A percentile compares a stretch with the other conserved stretches of the same genome.
These are phyloP conservation scores for Rhopalosiphum padi DNA, from an alignment of 1,140 invertebrate species.

Conservation along the genomic window DNA sequence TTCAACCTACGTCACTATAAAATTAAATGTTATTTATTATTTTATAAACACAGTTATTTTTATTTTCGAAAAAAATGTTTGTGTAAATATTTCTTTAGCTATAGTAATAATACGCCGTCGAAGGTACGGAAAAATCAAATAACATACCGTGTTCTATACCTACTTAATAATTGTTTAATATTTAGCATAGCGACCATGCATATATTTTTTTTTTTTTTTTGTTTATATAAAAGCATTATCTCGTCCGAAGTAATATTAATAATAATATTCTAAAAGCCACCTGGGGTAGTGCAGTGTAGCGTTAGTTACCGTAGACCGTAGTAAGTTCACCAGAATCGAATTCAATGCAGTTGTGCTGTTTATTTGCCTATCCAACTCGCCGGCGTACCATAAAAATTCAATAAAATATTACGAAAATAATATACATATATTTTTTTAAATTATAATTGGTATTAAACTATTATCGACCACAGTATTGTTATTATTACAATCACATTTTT, in stretches of 20 bases:
- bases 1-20: no score
- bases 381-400: background rate
- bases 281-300: no score
- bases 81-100: background rate
- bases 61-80: background rate
- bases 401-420: background rate
- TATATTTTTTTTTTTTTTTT: background rate
- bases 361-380: slow-evolving; percentile 37
- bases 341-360: background rate
- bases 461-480: background rate
- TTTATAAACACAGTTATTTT: background rate
- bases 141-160: background rate
- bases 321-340: background rate
- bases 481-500: background rate
- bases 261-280: background rate
- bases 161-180: background rate
- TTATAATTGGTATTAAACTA: background rate
- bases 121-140: background rate
- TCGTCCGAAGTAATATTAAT: background rate
- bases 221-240: background rate
- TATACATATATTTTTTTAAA: background rate
- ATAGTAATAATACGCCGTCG: background rate
- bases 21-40: no score
- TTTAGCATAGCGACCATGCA: background rate
- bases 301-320: background rate